Evolutionary conservation across 53 echinoderm and acorn worm species (phyloP), one percentile per base, ranked within the genome.

Genomic region (Antedon mediterranea): DNA sequence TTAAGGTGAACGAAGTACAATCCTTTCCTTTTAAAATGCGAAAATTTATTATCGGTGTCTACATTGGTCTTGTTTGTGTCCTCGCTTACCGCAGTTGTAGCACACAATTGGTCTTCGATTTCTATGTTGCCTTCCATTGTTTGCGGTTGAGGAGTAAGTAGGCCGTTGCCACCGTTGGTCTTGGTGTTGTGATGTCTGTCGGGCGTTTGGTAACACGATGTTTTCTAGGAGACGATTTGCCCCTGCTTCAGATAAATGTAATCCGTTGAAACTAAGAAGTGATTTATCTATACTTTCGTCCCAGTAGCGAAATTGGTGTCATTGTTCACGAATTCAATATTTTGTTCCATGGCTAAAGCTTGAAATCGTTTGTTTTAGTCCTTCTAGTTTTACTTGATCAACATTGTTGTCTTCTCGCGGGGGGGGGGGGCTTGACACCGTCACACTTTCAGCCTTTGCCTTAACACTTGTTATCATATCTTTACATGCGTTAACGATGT

Each of bases 1-100:
- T 85, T 77, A 0, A 85, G 43, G 30, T 74, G 81, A 4, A 74
- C 4, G 28, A 74, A 31, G 33, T 81, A 81, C 29, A 73, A 32
- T 0, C 81, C 81, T 31, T 85, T 23, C 23, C 11, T 57, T 57
- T 57, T 57, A 57, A 57, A 57, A 57, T 23, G 57, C 20, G 57
- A 3, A 11, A 15, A 15, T 13, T 57, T 57, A 15, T 13, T 57
- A 18, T 23, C 9, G 9, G 57, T 57, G 23, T 11, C 37, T 37
- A 11, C 37, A 37, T 6, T 37, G 57, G 2, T 2, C 2, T 23
- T 57, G 57, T 18, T 57, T 57, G 23, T 57, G 57, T 18, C 57
- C 57, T 57, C 1, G 57, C 23, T 57, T 57, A 18, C 20, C 57
- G 20, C 57, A 57, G 20, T 6, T 11, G 23, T 57, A 57, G 57